phyloP scores from a whole-genome alignment of 2,888 invertebrate genomes.

The Callosobruchus maculatus region DNA sequence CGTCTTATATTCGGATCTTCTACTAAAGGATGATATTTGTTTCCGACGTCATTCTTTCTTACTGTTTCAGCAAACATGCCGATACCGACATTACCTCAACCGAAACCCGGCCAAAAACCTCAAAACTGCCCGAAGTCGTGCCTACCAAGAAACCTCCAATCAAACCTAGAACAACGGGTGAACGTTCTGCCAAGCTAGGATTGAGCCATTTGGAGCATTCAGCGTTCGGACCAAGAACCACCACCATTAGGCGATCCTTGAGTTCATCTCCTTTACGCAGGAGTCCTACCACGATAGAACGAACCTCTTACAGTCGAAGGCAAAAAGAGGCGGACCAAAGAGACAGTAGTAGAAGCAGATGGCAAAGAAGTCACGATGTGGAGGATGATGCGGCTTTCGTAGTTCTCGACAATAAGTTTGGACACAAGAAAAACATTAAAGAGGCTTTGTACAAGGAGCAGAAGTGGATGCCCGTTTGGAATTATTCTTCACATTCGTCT shows the following conservation, averaged over 20 bases:
- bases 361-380: constrained; percentile 6
- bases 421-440: constrained; percentile 21
- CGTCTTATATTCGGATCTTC: too few species aligned
- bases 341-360: background rate
- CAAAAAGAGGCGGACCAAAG: constrained; percentile 3
- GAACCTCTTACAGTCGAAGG: background rate
- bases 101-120: constrained; percentile 3
- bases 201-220: constrained; percentile 6
- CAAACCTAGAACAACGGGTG: background rate
- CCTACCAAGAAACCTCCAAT: constrained; percentile 3
- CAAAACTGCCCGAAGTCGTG: background rate
- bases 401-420: constrained; percentile 26
- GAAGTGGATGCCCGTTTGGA: constrained; percentile 26
- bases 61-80: background rate
- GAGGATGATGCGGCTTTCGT: constrained; percentile 31
- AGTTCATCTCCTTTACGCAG: constrained; percentile 9
- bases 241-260: constrained; percentile 2
- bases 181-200: background rate
- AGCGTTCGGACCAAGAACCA: constrained; percentile 6
- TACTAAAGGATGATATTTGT: too few species aligned
- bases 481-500: constrained; percentile 3
- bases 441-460: constrained; percentile 24
- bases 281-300: background rate
- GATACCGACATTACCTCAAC: constrained; percentile 1
- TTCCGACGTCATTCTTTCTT: background rate